Evolutionary conservation across 92 coral and sea anemone species (phyloP).

Genomic region (Micromussa lordhowensis): DNA sequence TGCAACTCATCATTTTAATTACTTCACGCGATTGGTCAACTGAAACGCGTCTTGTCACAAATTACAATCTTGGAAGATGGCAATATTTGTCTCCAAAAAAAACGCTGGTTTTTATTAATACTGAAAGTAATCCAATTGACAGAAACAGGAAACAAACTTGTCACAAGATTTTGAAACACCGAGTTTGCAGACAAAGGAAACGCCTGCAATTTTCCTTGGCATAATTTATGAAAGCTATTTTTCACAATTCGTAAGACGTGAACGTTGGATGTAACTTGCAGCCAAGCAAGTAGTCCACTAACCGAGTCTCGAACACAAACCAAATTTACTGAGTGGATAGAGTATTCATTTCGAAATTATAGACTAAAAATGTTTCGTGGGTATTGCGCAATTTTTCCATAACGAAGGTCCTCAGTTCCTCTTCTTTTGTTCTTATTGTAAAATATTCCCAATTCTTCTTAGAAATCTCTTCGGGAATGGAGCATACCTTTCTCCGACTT

Average conservation of each 20-base stretch:
- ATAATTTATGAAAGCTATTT: no score
- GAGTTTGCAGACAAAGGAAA: background rate
- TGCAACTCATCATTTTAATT: background rate
- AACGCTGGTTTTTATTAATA: no score
- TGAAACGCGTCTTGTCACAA: no score
- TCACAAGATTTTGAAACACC: background rate
- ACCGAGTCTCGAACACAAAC: background rate
- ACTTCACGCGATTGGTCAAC: background rate
- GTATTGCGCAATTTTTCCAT: background rate
- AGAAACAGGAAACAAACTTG: background rate
- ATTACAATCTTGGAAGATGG: no score
- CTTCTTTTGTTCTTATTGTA: background rate
- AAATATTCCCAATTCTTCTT: background rate
- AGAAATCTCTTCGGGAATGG: constrained; percentile 93
- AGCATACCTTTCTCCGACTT: constrained; percentile 88
- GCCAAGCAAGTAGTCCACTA: background rate
- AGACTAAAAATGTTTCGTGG: background rate
- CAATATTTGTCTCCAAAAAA: no score
- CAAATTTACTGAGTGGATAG: background rate
- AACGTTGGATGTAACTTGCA: background rate
- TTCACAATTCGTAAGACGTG: background rate
- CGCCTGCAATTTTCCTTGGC: background rate
- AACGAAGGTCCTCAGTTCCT: background rate
- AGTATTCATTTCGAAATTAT: background rate
- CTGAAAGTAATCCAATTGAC: background rate